These are phyloP conservation scores for Limnephilus lunatus DNA, from an alignment of 2,888 invertebrate genomes.

Conservation along the genomic window DNA sequence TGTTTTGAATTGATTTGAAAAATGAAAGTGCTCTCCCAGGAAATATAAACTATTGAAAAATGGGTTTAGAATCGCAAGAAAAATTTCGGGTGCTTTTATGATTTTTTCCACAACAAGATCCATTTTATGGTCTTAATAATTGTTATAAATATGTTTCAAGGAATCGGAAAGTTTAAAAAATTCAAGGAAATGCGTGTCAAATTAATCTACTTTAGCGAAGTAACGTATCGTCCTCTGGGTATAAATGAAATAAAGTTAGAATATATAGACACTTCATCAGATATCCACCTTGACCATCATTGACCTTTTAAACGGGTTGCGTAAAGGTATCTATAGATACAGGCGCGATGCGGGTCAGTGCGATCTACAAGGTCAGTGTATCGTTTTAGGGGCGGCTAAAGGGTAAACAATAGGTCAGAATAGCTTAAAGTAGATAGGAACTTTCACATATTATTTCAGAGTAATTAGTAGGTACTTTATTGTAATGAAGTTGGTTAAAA, in stretches of 20 bases:
- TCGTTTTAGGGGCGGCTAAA: not conserved
- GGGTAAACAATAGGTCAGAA: constrained; percentile 2
- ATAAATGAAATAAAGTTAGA: not conserved
- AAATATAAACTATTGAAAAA: too few species aligned
- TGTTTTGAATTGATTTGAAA: too few species aligned
- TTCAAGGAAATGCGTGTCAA: not conserved
- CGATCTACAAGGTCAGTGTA: not conserved
- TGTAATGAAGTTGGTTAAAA: not conserved
- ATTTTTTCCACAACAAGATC: too few species aligned
- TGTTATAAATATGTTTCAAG: too few species aligned
- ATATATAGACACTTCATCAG: not conserved
- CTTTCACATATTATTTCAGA: not conserved
- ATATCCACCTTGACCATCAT: not conserved
- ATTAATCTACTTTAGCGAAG: not conserved
- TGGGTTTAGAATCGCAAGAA: too few species aligned
- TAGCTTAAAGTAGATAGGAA: not conserved
- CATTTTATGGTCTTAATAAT: too few species aligned
- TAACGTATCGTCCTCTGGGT: not conserved
- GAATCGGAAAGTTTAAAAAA: too few species aligned
- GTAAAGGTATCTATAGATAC: not conserved
- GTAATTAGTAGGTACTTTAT: not conserved
- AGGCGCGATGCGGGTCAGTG: not conserved
- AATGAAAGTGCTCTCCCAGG: too few species aligned
- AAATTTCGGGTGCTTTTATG: too few species aligned
- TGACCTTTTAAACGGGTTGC: not conserved